Percentiles rank a stretch among this genome's conserved stretches.
Conservation (phyloP, 1,140 invertebrate genomes). For the Habropoda laboriosa region DNA sequence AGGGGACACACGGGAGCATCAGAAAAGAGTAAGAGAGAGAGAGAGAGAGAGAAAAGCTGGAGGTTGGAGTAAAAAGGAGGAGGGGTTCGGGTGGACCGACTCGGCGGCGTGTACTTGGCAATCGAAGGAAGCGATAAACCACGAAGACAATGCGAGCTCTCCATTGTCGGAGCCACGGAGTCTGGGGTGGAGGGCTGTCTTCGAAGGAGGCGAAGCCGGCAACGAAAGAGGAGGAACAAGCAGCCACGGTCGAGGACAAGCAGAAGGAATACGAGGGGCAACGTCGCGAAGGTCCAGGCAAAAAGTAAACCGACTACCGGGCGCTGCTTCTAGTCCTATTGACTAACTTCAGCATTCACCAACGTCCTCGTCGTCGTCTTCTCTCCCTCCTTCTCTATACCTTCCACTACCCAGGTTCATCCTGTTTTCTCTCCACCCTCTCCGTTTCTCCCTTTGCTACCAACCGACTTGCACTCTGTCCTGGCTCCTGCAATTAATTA, state of each 20-base stretch:
- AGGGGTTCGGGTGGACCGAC: slow-evolving; percentile 42
- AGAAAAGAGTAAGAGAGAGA: background rate
- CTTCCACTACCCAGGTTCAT: background rate
- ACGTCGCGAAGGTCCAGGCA: slow-evolving; percentile 69
- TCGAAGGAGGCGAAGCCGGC: slow-evolving; percentile 41
- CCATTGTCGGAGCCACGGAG: slow-evolving; percentile 71
- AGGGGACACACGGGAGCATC: background rate
- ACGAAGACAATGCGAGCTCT: slow-evolving; percentile 76
- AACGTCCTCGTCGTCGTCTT: slow-evolving; percentile 46
- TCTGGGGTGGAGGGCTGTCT: slow-evolving; percentile 61
- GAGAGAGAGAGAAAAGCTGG: slow-evolving; percentile 18
- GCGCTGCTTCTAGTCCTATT: slow-evolving; percentile 68
- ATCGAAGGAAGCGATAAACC: slow-evolving; percentile 77
- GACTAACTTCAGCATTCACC: slow-evolving; percentile 69
- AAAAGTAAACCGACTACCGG: slow-evolving; percentile 73
- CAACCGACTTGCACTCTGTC: slow-evolving; percentile 43
- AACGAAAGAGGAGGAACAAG: slow-evolving; percentile 45
- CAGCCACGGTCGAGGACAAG: slow-evolving; percentile 45
- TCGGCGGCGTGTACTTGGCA: slow-evolving; percentile 75
- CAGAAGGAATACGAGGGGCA: slow-evolving; percentile 59
- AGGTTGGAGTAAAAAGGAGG: slow-evolving; percentile 28
- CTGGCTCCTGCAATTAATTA: slow-evolving; percentile 77
- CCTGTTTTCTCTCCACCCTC: background rate
- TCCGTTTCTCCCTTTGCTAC: background rate
- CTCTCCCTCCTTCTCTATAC: background rate